These are phyloP conservation scores for Ochotona curzoniae DNA, from an alignment of 2,113 vertebrate species.

Conservation along the genomic window DNA sequence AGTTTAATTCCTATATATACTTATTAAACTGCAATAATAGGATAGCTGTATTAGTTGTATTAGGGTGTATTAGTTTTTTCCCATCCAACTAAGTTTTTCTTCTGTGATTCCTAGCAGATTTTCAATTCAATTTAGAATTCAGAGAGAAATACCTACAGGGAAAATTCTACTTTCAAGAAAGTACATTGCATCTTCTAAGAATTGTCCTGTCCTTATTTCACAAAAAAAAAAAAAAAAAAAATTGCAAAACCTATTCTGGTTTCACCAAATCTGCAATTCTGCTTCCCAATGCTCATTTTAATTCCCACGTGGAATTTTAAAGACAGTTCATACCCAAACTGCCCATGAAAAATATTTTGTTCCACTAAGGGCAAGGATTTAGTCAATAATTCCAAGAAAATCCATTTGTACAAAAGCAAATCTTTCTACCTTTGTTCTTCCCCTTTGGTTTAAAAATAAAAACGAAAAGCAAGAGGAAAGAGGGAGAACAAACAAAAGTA, in stretches of 20 bases:
- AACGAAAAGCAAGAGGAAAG: not conserved
- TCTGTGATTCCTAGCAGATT: not conserved
- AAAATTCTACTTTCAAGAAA: conserved; percentile 3
- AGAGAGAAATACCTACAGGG: not conserved
- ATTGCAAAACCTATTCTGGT: conserved; percentile 7
- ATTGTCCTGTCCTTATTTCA: not conserved
- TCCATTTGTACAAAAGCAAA: not conserved
- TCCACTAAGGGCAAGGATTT: conserved; percentile 5
- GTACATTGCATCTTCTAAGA: conserved; percentile 5
- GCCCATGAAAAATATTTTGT: not conserved
- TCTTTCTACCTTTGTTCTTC: not conserved
- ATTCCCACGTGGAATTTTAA: not conserved
- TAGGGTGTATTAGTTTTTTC: not conserved
- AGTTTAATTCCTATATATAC: not conserved
- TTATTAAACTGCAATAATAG: not conserved
- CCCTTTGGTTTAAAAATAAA: not conserved
- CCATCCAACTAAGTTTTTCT: not conserved
- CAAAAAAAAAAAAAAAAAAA: not conserved
- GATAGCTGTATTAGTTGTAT: not conserved
- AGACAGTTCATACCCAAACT: not conserved
- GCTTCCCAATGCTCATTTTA: not conserved
- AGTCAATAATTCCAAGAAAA: not conserved
- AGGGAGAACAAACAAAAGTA: not conserved
- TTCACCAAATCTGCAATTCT: conserved; percentile 12
- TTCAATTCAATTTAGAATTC: conserved; percentile 32